Percentiles rank a stretch among this genome's conserved stretches.
Evolutionary conservation across 92 coral and sea anemone genomes (phyloP).

Genomic region (Palythoa heliodiscus): DNA sequence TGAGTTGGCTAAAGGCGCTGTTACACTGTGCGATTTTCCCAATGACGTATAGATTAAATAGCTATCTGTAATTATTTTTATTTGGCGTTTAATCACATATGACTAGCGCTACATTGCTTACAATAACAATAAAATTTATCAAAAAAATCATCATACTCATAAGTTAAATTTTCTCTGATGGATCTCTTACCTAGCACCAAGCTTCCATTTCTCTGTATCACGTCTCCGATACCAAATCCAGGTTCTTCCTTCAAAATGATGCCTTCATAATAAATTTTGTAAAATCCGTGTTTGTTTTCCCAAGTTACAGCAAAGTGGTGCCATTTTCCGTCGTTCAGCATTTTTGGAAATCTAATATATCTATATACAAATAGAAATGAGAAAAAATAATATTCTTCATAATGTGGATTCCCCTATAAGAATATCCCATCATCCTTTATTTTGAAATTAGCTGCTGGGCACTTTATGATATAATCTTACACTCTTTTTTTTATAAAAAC

Average conservation of each 20-base stretch:
- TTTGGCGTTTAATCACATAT: no score
- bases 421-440: not conserved
- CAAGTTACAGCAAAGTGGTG: conserved; percentile 28
- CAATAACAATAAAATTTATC: no score
- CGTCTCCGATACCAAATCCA: conserved; percentile 8
- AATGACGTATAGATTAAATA: no score
- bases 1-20: no score
- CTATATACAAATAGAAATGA: not conserved
- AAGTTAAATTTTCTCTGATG: not conserved
- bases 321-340: conserved; percentile 24
- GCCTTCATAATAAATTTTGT: conserved; percentile 13
- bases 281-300: conserved; percentile 7
- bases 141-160: no score
- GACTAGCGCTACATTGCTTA: no score
- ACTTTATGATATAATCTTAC: not conserved
- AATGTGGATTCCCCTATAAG: no score
- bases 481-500: no score
- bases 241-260: not conserved
- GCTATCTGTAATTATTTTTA: no score
- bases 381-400: not conserved
- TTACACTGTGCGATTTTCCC: no score
- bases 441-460: no score
- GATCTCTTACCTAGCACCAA: conserved; percentile 10
- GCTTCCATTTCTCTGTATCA: not conserved
- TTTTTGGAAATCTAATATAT: not conserved